These are phyloP conservation scores for Coenonympha glycerion DNA, from an alignment of 2,888 invertebrate genomes.

Conservation along the genomic window DNA sequence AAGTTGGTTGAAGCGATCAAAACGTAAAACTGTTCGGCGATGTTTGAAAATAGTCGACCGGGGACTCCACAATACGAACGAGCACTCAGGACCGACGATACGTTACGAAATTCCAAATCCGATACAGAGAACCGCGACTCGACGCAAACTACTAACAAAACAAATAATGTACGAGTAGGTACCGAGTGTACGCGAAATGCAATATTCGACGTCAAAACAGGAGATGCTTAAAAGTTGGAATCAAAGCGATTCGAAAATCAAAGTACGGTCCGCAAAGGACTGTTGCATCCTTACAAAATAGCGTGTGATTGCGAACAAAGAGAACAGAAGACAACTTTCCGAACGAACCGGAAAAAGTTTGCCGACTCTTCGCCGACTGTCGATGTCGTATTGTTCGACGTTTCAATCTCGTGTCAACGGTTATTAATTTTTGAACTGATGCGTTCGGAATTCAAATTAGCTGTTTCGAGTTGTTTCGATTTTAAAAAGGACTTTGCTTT, in stretches of 20 bases:
- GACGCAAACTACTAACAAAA: conserved; percentile 42
- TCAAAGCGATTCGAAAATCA: conserved; percentile 71
- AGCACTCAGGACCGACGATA: conserved; percentile 23
- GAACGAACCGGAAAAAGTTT: conserved; percentile 63
- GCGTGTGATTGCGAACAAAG: conserved; percentile 70
- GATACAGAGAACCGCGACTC: conserved; percentile 39
- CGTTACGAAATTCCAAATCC: conserved; percentile 38
- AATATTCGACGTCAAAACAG: conserved; percentile 66
- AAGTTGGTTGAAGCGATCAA: conserved; percentile 14
- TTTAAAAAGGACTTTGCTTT: conserved; percentile 15
- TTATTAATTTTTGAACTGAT: conserved; percentile 39
- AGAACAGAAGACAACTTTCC: conserved; percentile 52
- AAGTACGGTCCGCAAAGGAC: conserved; percentile 66
- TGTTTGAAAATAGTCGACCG: conserved; percentile 20
- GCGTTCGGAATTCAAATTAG: conserved; percentile 35
- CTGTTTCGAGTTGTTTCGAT: conserved; percentile 19
- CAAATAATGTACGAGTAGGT: conserved; percentile 59
- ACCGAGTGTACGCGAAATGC: conserved; percentile 62
- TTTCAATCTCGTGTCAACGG: conserved; percentile 37
- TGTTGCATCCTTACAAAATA: conserved; percentile 71
- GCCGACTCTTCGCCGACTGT: conserved; percentile 45
- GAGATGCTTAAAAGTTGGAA: conserved; percentile 69
- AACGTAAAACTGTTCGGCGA: conserved; percentile 18
- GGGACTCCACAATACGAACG: conserved; percentile 17
- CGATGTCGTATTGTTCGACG: conserved; percentile 37